Evolutionary conservation across 2,797 vertebrate genomes (phyloP), one percentile per base, ranked within the genome.

Genomic region (Cynopterus sphinx): DNA sequence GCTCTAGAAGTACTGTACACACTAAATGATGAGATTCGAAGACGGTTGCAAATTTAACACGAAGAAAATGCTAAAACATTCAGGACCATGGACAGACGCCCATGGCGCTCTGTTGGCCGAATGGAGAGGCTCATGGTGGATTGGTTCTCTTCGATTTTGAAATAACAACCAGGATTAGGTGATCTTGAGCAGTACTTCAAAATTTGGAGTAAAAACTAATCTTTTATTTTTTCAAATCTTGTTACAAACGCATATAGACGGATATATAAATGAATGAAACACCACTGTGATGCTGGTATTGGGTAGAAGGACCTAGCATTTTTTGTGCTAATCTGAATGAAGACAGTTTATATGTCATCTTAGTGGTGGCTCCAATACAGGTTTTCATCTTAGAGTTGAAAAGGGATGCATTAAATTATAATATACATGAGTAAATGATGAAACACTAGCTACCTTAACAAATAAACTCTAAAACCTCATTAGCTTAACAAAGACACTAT

Each of bases 31-130:
- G 51, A 84, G 57, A 41, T 90, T 90, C 90, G 43, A 59, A 86
- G 33, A 89, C 12, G 22, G 4, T 46, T 84, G 61, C 39, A 81
- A 79, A 95, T 55, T 26, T 68, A 93, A 91, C 28, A 84, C 2
- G 1, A 49, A 16, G 13, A 73, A 61, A 33, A 92, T 12, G 4
- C 3, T 36, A 41, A 91, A 21, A 2, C 2, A 86, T 85, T 96
- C 94, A 97, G 92, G 3, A 97, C 95, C 73, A 53, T 65, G 84
- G 90, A 96, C 85, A 96, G 75, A 36, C 10, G 19, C 39, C 67
- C 24, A 6, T 0, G 0, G 5, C 0, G 3, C 3, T 10, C 36
- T 17, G n/a, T 0, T 10, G 28, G 10, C 31, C 39, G 13, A 49
- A 78, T 82, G 16, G 49, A 77, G 22, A 77, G 22, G 5, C 15